Base-by-base conservation (phyloP, 1,140 invertebrate species). In the Tribolium madens region DNA sequence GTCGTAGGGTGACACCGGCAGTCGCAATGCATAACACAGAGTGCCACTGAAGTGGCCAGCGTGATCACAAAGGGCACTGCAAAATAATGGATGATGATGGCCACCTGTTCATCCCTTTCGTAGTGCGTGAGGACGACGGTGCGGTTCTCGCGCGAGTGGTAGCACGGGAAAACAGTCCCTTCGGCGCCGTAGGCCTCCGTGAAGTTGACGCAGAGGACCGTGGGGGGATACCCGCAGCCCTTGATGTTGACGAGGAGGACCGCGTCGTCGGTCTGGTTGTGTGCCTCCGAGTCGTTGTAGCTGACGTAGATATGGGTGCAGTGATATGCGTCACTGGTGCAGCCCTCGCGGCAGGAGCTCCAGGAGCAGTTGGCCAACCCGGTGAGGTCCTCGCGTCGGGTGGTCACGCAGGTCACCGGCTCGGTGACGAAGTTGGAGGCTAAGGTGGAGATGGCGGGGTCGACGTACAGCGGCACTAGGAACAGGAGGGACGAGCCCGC, bases 171-270 rank as follows among this genome's bases (percentile, higher is more conserved):
- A 81, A 90, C 90, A 15, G 92, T 91, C 72, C 94, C 93, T 79
- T 93, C 91, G 80, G 90, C 88, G 68, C 94, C 94, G 82, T 93
- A 94, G 75, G 89, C 90, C 21, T 89, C 88, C 36, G 93, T 94
- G 84, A 96, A 96, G 81, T 94, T 94, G 79, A 91, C 89, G 86
- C 95, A 97, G 81, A 93, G 90, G n/a, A 96, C 93, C 15, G 87
- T 88, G 13, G 95, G 95, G 52, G 95, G 95, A 86, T 96, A 96
- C n/a, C 95, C 95, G 85, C 95, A 96, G 3, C 94, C 94, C 85
- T 94, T 94, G 83, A 94, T 93, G 86, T 94, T 94, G 69, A 94
- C 92, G 72, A 93, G 86, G 3, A 94, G 88, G 13, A 92, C 90
- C 10, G 92, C 92, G 81, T 93, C 91, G 69, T 89, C 88, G 46